These are phyloP conservation scores for Hecatera dysodea DNA, from an alignment of 2,888 invertebrate genomes.

Conservation along the genomic window DNA sequence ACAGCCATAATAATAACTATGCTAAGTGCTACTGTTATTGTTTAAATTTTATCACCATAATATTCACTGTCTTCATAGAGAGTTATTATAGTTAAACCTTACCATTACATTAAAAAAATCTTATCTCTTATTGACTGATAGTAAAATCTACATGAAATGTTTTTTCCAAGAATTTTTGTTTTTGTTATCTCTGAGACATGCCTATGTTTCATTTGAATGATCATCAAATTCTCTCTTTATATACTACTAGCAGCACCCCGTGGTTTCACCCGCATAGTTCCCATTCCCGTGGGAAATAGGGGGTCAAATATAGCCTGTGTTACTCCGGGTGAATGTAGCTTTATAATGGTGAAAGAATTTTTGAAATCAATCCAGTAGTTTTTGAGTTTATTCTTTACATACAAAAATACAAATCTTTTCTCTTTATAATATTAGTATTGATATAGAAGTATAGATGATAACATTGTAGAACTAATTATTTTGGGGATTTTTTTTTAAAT, in stretches of 20 bases:
- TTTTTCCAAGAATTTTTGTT: slow-evolving; percentile 10
- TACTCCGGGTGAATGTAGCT: too few relatives aligned
- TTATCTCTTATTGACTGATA: not conserved
- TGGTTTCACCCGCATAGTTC: too few relatives aligned
- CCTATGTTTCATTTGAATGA: not conserved
- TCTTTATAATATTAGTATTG: too few relatives aligned
- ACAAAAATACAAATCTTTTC: too few relatives aligned
- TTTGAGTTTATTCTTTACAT: too few relatives aligned
- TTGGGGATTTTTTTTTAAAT: not conserved
- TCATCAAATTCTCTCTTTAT: not conserved
- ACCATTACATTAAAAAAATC: too few relatives aligned
- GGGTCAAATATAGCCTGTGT: too few relatives aligned
- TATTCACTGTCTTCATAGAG: not conserved
- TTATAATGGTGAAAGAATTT: too few relatives aligned
- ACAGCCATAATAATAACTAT: not conserved
- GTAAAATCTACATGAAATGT: not conserved
- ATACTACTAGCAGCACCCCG: too few relatives aligned
- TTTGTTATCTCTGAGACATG: not conserved
- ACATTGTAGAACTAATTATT: not conserved
- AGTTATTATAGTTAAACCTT: not conserved
- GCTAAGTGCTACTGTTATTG: not conserved
- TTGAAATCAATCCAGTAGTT: too few relatives aligned
- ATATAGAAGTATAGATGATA: too few relatives aligned
- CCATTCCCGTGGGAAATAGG: too few relatives aligned
- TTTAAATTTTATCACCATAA: not conserved